phyloP scores from a whole-genome alignment of 1,140 invertebrate species.

The Drosophila setifemur region DNA sequence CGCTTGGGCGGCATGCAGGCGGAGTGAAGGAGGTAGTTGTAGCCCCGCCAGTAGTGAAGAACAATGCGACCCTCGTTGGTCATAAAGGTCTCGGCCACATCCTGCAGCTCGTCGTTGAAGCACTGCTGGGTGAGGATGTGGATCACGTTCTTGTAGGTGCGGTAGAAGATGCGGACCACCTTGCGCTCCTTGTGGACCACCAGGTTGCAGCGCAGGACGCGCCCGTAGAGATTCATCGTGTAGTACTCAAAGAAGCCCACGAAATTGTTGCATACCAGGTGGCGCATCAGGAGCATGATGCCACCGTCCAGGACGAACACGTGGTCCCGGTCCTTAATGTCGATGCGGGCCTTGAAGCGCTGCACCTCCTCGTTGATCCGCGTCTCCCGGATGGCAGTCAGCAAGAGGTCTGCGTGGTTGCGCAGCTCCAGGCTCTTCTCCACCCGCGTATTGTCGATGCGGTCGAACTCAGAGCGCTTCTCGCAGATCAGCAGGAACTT shows the following conservation, averaged over 20 bases:
- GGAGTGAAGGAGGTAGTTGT: conserved; percentile 67
- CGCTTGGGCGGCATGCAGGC: conserved; percentile 45
- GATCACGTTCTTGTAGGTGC: conserved; percentile 58
- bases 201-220: conserved; percentile 61
- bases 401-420: conserved; percentile 55
- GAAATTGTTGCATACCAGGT: conserved; percentile 69
- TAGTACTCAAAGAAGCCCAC: conserved; percentile 67
- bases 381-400: conserved; percentile 63
- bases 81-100: conserved; percentile 71
- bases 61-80: conserved; percentile 58
- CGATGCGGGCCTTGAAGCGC: conserved; percentile 64
- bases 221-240: conserved; percentile 71
- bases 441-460: conserved; percentile 58
- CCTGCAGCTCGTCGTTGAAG: conserved; percentile 71
- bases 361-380: conserved; percentile 68
- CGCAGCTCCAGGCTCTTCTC: conserved; percentile 64
- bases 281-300: conserved; percentile 67
- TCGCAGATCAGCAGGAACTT: conserved; percentile 70
- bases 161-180: conserved; percentile 66
- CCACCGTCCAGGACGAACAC: conserved; percentile 70
- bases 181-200: conserved; percentile 69
- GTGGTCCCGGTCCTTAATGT: conserved; percentile 72
- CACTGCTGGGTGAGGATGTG: conserved; percentile 68
- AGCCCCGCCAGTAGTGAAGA: conserved; percentile 66
- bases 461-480: conserved; percentile 68